Conservation (phyloP, 2,113 vertebrate genomes). For the Hippopotamus amphibius region DNA sequence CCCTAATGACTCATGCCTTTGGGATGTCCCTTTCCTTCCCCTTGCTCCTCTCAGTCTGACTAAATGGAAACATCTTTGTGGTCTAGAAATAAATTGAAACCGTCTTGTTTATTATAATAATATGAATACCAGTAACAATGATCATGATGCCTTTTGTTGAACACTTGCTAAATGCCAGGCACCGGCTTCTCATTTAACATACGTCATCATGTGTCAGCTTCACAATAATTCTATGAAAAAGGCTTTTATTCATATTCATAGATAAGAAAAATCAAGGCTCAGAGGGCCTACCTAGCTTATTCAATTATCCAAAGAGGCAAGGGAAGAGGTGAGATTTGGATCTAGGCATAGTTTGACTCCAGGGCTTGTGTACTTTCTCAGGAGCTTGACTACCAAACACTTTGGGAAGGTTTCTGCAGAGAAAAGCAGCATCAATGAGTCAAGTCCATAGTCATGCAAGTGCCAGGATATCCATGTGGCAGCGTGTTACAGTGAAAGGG, state of each 20-base stretch:
- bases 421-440: neutral
- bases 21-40: neutral
- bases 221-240: neutral
- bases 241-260: neutral
- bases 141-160: neutral
- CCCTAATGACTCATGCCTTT: neutral
- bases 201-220: neutral
- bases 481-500: fast-evolving
- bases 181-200: neutral
- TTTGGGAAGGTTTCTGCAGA: neutral
- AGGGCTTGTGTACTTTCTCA: neutral
- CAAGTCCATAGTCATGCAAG: neutral
- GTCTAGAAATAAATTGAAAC: neutral
- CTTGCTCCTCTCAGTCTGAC: neutral
- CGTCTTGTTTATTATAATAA: no score
- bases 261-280: neutral
- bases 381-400: neutral
- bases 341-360: neutral
- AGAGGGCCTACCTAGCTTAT: neutral
- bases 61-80: neutral
- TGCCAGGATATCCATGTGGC: neutral
- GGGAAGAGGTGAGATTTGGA: neutral
- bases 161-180: neutral
- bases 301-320: neutral
- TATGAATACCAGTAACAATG: neutral